Conservation (phyloP, 2,797 vertebrate species). For the Bovichtus diacanthus region DNA sequence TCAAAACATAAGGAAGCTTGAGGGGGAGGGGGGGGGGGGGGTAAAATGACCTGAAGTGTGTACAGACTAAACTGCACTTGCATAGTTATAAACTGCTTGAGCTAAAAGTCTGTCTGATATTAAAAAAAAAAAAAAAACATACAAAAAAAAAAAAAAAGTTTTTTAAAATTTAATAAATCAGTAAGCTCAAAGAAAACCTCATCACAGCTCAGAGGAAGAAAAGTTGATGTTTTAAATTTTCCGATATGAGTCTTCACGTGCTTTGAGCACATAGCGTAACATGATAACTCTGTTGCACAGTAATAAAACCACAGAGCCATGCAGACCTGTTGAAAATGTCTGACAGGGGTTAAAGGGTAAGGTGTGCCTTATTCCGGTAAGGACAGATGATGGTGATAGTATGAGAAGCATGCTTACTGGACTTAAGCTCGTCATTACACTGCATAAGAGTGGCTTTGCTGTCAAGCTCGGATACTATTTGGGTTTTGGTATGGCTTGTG, state of each 20-base stretch:
- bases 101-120: conserved; percentile 35
- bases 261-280: conserved; percentile 52
- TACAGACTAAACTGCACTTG: conserved; percentile 53
- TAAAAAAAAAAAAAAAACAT: too few relatives aligned
- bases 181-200: conserved; percentile 27
- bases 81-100: conserved; percentile 42
- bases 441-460: conserved; percentile 57
- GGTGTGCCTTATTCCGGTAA: conserved; percentile 92
- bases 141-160: too few relatives aligned
- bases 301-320: conserved; percentile 50
- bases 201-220: conserved; percentile 36
- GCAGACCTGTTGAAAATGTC: conserved; percentile 57
- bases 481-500: conserved; percentile 55
- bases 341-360: conserved; percentile 72
- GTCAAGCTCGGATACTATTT: conserved; percentile 36
- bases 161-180: conserved; percentile 41
- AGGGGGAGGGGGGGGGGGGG: conserved; percentile 11
- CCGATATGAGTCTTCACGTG: conserved; percentile 10
- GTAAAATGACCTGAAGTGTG: conserved; percentile 31
- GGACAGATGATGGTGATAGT: conserved; percentile 84
- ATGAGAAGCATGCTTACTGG: conserved; percentile 84
- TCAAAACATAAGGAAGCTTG: conserved; percentile 45
- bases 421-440: conserved; percentile 46
- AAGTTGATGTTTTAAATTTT: conserved; percentile 50
- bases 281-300: conserved; percentile 57